Percentiles rank a stretch among this genome's conserved stretches.
Conservation (phyloP, 2,888 invertebrate genomes). For the Zygogramma bicolorata region DNA sequence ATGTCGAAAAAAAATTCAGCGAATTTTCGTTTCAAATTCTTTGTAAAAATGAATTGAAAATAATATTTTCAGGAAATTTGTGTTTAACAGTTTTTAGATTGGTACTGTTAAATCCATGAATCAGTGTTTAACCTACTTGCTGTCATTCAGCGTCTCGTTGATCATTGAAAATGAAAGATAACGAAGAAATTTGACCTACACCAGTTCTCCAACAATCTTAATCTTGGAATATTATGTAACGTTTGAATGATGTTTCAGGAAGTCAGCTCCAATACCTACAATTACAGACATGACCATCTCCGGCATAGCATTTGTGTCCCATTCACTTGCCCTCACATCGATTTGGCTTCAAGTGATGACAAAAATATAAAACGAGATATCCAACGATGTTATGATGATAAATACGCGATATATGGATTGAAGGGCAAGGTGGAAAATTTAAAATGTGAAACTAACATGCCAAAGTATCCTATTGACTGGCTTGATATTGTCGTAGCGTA, state of each 20-base stretch:
- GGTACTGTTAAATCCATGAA: too few species aligned
- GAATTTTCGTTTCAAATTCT: too few species aligned
- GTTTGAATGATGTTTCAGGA: constrained; percentile 41
- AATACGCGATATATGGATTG: constrained; percentile 13
- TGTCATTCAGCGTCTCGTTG: too few species aligned
- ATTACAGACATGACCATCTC: constrained; percentile 53
- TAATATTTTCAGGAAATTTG: too few species aligned
- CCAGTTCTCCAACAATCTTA: too few species aligned
- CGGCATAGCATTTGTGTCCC: constrained; percentile 56
- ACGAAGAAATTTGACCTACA: too few species aligned
- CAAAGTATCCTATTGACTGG: constrained; percentile 29
- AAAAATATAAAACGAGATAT: constrained; percentile 22
- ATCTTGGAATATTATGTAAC: constrained; percentile 4
- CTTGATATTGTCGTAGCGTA: constrained; percentile 30
- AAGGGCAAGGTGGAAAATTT: constrained; percentile 31
- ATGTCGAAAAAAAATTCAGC: too few species aligned
- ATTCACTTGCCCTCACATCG: constrained; percentile 47
- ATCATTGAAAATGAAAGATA: too few species aligned
- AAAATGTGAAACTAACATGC: constrained; percentile 25
- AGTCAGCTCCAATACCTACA: constrained; percentile 43
- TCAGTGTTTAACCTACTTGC: too few species aligned
- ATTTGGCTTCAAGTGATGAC: constrained; percentile 1
- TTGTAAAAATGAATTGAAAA: too few species aligned
- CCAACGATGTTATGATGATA: constrained; percentile 45
- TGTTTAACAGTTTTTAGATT: too few species aligned